Conservation (phyloP, 2,113 vertebrate genomes). For the Sturnira hondurensis region DNA sequence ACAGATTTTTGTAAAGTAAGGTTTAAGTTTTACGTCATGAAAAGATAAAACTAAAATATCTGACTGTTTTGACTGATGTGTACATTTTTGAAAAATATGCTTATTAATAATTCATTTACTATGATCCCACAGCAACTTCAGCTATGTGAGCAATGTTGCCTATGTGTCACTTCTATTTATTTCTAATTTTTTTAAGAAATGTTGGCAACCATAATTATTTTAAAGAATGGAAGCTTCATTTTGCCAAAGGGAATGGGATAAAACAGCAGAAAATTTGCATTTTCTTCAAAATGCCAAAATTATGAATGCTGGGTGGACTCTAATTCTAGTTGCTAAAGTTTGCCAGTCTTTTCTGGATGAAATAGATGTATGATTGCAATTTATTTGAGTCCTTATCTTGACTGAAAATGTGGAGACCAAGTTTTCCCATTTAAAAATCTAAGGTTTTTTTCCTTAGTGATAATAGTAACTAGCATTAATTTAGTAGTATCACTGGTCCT, state of each 20-base stretch:
- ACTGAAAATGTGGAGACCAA: neutral
- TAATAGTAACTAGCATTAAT: neutral
- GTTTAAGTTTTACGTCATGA: neutral
- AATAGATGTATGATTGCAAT: neutral
- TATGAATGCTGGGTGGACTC: neutral
- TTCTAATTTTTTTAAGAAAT: neutral
- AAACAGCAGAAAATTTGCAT: conserved; percentile 5
- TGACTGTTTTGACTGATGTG: neutral
- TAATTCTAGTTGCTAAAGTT: neutral
- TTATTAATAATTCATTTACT: neutral
- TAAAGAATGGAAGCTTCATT: conserved; percentile 4
- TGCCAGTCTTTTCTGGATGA: neutral
- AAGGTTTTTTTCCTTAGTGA: neutral
- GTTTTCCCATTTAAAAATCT: neutral
- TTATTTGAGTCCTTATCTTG: neutral
- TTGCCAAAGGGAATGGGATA: neutral
- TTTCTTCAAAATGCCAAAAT: conserved; percentile 26
- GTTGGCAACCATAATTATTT: neutral
- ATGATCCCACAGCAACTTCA: neutral
- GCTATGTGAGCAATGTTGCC: neutral
- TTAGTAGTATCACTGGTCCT: neutral
- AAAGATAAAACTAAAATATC: neutral
- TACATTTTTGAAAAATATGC: neutral
- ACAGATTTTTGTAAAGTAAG: neutral
- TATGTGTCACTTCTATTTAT: neutral